A percentile compares a stretch with the other conserved stretches of the same genome.
Conservation (phyloP, 1,140 invertebrate species). For the Scaptomyza graminum region DNA sequence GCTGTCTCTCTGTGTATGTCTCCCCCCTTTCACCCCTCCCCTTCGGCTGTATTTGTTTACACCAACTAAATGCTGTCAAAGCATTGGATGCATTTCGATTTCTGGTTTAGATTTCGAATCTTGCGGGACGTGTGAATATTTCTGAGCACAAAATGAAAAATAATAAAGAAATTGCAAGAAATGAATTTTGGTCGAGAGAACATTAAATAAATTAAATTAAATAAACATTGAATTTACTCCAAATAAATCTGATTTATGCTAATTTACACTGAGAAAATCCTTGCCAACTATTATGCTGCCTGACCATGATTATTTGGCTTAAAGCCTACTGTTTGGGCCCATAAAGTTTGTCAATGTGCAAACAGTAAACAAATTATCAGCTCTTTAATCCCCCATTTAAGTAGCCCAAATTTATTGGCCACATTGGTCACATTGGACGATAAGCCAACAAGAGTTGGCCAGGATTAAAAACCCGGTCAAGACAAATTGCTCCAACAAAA, state of each 20-base stretch:
- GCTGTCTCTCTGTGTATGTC: not conserved
- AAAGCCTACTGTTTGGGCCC: not conserved
- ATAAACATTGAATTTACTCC: too few species aligned
- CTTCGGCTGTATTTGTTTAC: constrained; percentile 48
- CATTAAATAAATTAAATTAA: too few species aligned
- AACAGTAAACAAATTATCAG: constrained; percentile 64
- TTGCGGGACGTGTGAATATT: constrained; percentile 66
- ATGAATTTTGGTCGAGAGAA: too few species aligned
- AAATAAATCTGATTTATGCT: too few species aligned
- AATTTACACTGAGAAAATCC: too few species aligned
- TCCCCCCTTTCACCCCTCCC: not conserved
- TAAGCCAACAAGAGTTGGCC: constrained; percentile 31
- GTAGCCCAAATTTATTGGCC: constrained; percentile 46
- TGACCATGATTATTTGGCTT: not conserved
- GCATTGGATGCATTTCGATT: constrained; percentile 28
- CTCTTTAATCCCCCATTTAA: not conserved
- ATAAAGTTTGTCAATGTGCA: constrained; percentile 35
- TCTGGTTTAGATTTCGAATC: constrained; percentile 19
- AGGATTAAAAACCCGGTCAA: constrained; percentile 38
- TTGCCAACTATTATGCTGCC: too few species aligned
- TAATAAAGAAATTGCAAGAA: too few species aligned
- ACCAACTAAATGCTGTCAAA: constrained; percentile 53
- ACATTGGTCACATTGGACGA: constrained; percentile 34
- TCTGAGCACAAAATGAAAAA: too few species aligned
- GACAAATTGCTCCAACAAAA: constrained; percentile 44